Evolutionary conservation across 2,888 invertebrate genomes (phyloP).

Genomic region (Phyllotreta striolata): DNA sequence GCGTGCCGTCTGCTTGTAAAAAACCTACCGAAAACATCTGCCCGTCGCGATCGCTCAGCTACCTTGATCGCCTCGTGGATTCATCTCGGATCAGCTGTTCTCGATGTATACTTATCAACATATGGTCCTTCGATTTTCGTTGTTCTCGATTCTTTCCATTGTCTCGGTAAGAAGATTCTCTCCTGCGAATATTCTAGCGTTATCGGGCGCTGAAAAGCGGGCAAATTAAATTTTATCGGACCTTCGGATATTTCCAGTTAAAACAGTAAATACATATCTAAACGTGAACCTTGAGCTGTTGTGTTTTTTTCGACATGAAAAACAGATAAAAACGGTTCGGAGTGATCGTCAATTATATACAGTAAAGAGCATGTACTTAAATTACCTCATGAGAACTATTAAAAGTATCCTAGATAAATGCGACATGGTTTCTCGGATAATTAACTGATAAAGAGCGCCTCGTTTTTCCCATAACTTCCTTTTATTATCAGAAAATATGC

Average conservation of each 20-base stretch:
- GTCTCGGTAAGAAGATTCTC: too few relatives aligned
- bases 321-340: slow-evolving; percentile 18
- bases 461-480: slow-evolving; percentile 52
- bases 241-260: neutral
- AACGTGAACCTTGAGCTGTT: too few relatives aligned
- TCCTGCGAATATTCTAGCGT: too few relatives aligned
- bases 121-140: slow-evolving; percentile 28
- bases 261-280: neutral
- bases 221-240: too few relatives aligned
- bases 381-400: slow-evolving; percentile 44
- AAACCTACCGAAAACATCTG: slow-evolving; percentile 55
- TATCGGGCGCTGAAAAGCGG: too few relatives aligned
- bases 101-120: slow-evolving; percentile 40
- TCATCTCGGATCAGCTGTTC: slow-evolving; percentile 59
- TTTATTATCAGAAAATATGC: slow-evolving; percentile 51
- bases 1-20: slow-evolving; percentile 60
- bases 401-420: slow-evolving; percentile 49
- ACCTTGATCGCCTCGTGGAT: slow-evolving; percentile 52
- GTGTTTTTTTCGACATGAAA: slow-evolving; percentile 12
- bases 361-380: slow-evolving; percentile 37
- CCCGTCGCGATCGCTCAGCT: slow-evolving; percentile 48
- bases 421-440: slow-evolving; percentile 53
- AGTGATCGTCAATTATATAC: slow-evolving; percentile 31
- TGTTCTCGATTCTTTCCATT: too few relatives aligned
- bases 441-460: slow-evolving; percentile 48